phyloP scores from a whole-genome alignment of 2,797 vertebrate species.

The Lacerta agilis region DNA sequence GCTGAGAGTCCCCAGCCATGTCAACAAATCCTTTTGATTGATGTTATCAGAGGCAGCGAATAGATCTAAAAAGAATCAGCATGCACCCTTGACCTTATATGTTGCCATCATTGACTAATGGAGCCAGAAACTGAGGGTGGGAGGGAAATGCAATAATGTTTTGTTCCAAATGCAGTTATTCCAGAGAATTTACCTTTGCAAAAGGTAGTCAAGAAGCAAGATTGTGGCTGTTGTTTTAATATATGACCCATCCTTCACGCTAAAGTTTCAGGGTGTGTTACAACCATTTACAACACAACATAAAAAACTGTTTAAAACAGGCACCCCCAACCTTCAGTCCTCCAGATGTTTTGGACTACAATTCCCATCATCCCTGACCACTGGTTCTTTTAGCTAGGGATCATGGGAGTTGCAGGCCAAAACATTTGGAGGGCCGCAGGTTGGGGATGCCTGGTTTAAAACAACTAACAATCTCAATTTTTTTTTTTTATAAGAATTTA shows the following conservation, averaged over 20 bases:
- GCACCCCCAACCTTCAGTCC: too few relatives aligned
- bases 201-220: not conserved
- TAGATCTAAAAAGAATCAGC: constrained; percentile 33
- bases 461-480: not conserved
- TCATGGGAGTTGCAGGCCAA: too few relatives aligned
- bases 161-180: constrained; percentile 26
- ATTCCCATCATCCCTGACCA: too few relatives aligned
- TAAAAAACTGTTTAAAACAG: too few relatives aligned
- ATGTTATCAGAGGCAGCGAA: not conserved
- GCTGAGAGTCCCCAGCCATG: constrained; percentile 35
- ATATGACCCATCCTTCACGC: too few relatives aligned
- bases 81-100: constrained; percentile 36
- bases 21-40: constrained; percentile 53
- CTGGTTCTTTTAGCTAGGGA: too few relatives aligned
- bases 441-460: too few relatives aligned
- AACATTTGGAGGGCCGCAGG: too few relatives aligned
- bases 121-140: not conserved
- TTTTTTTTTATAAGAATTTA: too few relatives aligned
- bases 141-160: not conserved
- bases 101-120: not conserved
- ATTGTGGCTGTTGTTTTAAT: not conserved
- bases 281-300: too few relatives aligned
- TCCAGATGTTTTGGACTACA: too few relatives aligned
- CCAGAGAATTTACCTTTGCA: not conserved
- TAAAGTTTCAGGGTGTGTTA: too few relatives aligned